A percentile compares a stretch with the other conserved stretches of the same genome.
Evolutionary conservation across 2,113 vertebrate species (phyloP).

Genomic region (Odocoileus hemionus): DNA sequence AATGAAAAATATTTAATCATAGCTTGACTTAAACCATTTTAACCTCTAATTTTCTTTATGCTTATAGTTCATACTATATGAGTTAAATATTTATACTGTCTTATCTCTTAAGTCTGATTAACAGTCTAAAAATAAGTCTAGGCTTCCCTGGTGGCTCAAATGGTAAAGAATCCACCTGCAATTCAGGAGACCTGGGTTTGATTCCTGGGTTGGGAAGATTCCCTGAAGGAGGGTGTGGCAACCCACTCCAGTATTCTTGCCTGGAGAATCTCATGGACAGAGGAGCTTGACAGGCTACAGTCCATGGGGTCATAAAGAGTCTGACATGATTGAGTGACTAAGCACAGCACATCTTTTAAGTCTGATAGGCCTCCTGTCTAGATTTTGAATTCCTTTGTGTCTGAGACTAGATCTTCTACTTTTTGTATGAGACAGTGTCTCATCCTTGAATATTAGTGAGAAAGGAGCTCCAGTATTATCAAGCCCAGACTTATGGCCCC

Average conservation of each 20-base stretch:
- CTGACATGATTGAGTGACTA: not conserved
- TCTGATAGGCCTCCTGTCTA: not conserved
- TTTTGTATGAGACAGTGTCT: not conserved
- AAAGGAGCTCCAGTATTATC: not conserved
- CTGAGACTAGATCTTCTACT: not conserved
- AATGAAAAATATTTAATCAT: conserved; percentile 20
- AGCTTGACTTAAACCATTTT: not conserved
- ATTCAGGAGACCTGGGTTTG: not conserved
- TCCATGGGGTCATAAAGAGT: not conserved
- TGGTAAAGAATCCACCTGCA: not conserved
- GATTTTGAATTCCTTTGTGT: conserved; percentile 30
- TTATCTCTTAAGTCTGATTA: not conserved
- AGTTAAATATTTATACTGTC: conserved; percentile 1
- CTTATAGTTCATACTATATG: not conserved
- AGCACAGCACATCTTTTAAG: not conserved
- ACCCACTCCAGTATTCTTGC: not conserved
- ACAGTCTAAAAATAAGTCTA: not conserved
- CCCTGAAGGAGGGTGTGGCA: not conserved
- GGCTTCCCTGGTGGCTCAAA: not conserved
- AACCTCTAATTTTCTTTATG: conserved; percentile 18
- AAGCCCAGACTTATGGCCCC: not conserved
- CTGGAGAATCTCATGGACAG: not conserved
- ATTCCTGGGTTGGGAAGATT: not conserved
- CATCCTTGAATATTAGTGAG: not conserved
- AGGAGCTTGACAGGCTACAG: not conserved